These are phyloP conservation scores for Hemistola chrysoprasaria DNA, from an alignment of 2,888 invertebrate species.

Conservation along the genomic window DNA sequence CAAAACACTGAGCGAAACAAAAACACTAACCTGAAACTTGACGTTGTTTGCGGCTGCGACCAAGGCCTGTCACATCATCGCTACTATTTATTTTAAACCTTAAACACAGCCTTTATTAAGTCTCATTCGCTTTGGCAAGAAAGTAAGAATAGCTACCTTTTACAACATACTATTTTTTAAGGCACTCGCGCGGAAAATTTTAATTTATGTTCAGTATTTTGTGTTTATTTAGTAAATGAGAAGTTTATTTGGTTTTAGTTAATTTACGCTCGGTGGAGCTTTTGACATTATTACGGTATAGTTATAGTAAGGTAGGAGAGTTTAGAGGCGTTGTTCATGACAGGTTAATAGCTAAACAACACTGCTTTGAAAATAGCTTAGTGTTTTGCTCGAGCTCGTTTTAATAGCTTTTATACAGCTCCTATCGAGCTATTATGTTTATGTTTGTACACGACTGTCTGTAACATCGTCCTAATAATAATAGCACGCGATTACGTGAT, in stretches of 20 bases:
- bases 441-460: no score
- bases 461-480: no score
- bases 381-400: no score
- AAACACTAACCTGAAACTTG: slow-evolving; percentile 19
- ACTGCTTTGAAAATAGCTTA: no score
- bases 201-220: slow-evolving; percentile 17
- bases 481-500: no score
- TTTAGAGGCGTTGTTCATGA: no score
- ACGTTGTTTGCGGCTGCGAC: slow-evolving; percentile 18
- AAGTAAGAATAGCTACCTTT: slow-evolving; percentile 8
- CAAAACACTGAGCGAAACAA: slow-evolving; percentile 18
- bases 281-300: no score
- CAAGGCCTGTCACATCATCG: slow-evolving; percentile 10
- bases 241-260: slow-evolving; percentile 2
- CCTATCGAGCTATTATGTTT: no score
- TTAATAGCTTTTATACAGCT: no score
- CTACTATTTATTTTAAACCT: slow-evolving; percentile 19
- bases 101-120: slow-evolving; percentile 15
- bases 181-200: slow-evolving; percentile 18
- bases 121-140: slow-evolving; percentile 11
- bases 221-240: slow-evolving; percentile 11
- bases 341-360: no score
- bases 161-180: slow-evolving; percentile 16
- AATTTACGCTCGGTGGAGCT: slow-evolving; percentile 4
- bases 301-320: no score